phyloP scores from a whole-genome alignment of 2,888 invertebrate genomes.

The Barypeithes pellucidus region DNA sequence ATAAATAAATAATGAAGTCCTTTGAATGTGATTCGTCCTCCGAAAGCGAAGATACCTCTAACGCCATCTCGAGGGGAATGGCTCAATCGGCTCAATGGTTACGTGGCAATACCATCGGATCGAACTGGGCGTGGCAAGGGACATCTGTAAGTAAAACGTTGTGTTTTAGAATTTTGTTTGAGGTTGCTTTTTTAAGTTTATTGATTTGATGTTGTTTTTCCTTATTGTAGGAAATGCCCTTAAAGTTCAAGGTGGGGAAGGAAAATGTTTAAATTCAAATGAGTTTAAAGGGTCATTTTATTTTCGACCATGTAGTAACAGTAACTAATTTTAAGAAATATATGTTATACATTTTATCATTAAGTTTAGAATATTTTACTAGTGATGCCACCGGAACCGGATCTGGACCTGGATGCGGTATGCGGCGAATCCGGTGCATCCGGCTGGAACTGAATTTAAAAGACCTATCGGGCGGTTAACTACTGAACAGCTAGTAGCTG shows the following conservation, averaged over 20 bases:
- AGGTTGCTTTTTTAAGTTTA: neutral
- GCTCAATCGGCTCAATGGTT: constrained; percentile 69
- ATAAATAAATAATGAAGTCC: constrained; percentile 67
- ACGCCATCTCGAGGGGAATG: constrained; percentile 68
- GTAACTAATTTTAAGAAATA: no score
- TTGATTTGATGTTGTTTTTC: constrained; percentile 16
- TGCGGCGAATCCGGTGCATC: no score
- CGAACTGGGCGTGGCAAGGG: constrained; percentile 69
- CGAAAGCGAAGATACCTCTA: constrained; percentile 68
- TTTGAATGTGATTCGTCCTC: constrained; percentile 71
- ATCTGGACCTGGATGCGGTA: no score
- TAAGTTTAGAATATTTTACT: no score
- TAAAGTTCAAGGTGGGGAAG: constrained; percentile 3
- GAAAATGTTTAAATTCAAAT: neutral
- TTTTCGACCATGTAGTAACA: no score
- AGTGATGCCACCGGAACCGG: no score
- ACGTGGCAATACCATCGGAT: constrained; percentile 61
- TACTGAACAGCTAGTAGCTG: no score
- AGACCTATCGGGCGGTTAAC: no score
- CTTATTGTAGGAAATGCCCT: constrained; percentile 17
- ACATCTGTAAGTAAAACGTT: constrained; percentile 52
- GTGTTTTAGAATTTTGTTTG: constrained; percentile 15
- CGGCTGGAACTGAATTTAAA: no score
- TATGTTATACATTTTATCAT: no score
- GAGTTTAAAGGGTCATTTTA: neutral